Evolutionary conservation across 2,888 invertebrate genomes (phyloP).

Genomic region (Dioctria rufipes): DNA sequence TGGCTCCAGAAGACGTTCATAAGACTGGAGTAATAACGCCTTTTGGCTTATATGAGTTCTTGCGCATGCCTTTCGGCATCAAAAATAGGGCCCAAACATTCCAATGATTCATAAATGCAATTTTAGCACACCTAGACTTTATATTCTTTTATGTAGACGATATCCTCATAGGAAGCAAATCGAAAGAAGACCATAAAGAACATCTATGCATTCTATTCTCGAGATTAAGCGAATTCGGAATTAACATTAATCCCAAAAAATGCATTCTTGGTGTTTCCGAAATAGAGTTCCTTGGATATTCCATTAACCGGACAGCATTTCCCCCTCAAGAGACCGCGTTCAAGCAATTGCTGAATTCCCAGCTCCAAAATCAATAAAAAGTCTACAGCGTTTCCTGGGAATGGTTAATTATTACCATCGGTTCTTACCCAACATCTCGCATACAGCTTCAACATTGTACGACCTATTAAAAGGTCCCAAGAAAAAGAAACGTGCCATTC

Average conservation of each 20-base stretch:
- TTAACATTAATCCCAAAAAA: background rate
- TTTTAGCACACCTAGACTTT: too few species aligned
- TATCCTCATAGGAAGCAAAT: background rate
- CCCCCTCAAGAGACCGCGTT: too few species aligned
- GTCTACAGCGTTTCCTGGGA: background rate
- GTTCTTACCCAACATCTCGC: too few species aligned
- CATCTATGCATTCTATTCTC: too few species aligned
- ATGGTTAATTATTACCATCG: background rate
- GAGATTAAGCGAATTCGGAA: background rate
- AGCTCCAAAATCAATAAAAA: background rate
- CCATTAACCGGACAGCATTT: too few species aligned
- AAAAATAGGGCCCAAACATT: slow-evolving; percentile 62
- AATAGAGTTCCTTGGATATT: too few species aligned
- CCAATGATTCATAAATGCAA: slow-evolving; percentile 59
- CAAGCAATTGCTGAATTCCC: slow-evolving; percentile 22
- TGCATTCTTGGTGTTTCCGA: too few species aligned
- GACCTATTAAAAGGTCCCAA: too few species aligned
- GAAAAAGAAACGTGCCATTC: too few species aligned
- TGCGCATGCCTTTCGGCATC: slow-evolving; percentile 65
- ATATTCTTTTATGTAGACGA: background rate
- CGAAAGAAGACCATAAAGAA: too few species aligned
- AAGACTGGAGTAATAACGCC: slow-evolving; percentile 67
- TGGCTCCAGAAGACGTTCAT: slow-evolving; percentile 62
- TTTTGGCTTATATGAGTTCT: slow-evolving; percentile 65
- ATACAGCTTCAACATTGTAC: too few species aligned